These are phyloP conservation scores for Sardinella longiceps DNA, from an alignment of 2,797 vertebrate species.

Conservation along the genomic window DNA sequence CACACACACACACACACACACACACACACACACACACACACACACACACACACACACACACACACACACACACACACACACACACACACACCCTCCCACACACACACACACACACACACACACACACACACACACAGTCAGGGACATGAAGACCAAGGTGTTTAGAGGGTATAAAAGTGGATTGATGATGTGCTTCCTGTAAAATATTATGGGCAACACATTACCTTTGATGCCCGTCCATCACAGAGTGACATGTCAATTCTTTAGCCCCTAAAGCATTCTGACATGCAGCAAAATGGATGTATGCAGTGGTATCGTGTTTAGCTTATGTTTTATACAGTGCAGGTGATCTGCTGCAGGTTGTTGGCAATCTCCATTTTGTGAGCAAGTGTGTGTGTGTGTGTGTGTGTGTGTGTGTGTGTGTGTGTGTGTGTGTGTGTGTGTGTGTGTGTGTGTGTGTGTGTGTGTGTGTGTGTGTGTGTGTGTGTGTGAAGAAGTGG, in stretches of 20 bases:
- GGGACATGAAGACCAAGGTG: not conserved
- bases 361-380: not conserved
- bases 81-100: not conserved
- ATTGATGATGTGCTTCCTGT: not conserved
- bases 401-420: not conserved
- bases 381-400: not conserved
- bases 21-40: not conserved
- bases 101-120: not conserved
- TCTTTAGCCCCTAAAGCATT: not conserved
- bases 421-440: not conserved
- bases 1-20: not conserved
- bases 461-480: not conserved
- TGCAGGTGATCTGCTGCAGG: not conserved
- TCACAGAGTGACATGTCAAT: not conserved
- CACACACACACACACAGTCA: not conserved
- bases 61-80: not conserved
- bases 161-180: not conserved
- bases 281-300: not conserved
- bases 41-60: not conserved
- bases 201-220: constrained; percentile 1
- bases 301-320: not conserved
- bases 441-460: not conserved
- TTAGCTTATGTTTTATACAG: not conserved
- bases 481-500: not conserved
- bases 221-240: not conserved